These are phyloP conservation scores for Parnassius glacialis DNA, from an alignment of 2,888 invertebrate genomes.

Conservation along the genomic window DNA sequence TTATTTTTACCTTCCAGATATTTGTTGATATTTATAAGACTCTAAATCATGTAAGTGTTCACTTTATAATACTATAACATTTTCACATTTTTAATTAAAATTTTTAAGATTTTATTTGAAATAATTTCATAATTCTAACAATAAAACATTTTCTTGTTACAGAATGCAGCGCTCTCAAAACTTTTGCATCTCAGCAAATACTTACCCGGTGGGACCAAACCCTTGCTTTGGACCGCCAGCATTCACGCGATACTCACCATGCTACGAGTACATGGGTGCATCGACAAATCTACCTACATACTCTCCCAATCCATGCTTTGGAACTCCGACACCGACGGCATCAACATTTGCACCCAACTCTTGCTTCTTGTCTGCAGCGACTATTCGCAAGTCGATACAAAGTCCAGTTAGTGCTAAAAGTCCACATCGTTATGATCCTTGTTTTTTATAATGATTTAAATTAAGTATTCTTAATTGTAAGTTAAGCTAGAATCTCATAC, in stretches of 20 bases:
- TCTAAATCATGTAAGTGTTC: too few species aligned
- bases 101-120: too few species aligned
- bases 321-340: not conserved
- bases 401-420: slow-evolving; percentile 1
- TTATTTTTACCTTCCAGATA: too few species aligned
- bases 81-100: too few species aligned
- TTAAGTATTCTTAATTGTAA: not conserved
- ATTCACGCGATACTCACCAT: slow-evolving; percentile 5
- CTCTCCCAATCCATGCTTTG: slow-evolving; percentile 3
- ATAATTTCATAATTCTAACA: too few species aligned
- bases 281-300: not conserved
- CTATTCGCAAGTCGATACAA: slow-evolving; percentile 9
- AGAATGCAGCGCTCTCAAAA: slow-evolving; percentile 1
- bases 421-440: slow-evolving; percentile 15
- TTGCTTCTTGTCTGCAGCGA: slow-evolving; percentile 14
- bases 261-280: not conserved
- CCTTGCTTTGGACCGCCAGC: slow-evolving; percentile 1
- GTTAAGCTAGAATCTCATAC: slow-evolving; percentile 13
- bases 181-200: not conserved
- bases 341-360: not conserved
- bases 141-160: too few species aligned
- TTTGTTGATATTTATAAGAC: too few species aligned
- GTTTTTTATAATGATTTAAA: slow-evolving; percentile 9
- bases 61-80: too few species aligned
- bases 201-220: not conserved